Conservation (phyloP, 1,140 invertebrate genomes). For the Heterodera carotae region DNA sequence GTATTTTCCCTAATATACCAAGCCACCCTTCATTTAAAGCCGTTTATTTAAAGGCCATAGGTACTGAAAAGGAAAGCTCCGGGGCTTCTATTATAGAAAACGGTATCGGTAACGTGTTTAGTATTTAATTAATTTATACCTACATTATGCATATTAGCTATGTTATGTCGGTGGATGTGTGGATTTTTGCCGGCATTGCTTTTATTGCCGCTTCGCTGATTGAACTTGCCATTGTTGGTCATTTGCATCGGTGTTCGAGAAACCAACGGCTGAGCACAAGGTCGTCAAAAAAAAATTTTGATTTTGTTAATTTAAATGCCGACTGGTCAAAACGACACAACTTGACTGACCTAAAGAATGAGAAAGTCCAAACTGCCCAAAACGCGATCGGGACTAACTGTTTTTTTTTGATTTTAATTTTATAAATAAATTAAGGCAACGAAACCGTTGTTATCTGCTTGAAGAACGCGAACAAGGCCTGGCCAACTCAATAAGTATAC, state of each 20-base stretch:
- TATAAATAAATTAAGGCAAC: background rate
- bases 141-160: conserved; percentile 43
- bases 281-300: background rate
- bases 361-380: too few species aligned
- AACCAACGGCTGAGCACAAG: background rate
- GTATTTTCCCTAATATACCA: too few species aligned
- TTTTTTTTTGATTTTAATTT: background rate
- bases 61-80: too few species aligned
- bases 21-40: too few species aligned
- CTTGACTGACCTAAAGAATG: too few species aligned
- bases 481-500: conserved; percentile 3
- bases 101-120: too few species aligned
- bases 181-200: conserved; percentile 39
- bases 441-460: conserved; percentile 6
- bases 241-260: conserved; percentile 37
- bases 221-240: conserved; percentile 50
- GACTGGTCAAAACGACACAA: too few species aligned
- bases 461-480: conserved; percentile 19
- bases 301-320: too few species aligned
- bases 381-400: too few species aligned
- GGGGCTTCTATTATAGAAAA: too few species aligned
- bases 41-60: too few species aligned
- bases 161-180: conserved; percentile 49
- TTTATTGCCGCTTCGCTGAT: conserved; percentile 43
- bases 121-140: background rate